phyloP scores from a whole-genome alignment of 2,888 invertebrate genomes.

The Erynnis tages region DNA sequence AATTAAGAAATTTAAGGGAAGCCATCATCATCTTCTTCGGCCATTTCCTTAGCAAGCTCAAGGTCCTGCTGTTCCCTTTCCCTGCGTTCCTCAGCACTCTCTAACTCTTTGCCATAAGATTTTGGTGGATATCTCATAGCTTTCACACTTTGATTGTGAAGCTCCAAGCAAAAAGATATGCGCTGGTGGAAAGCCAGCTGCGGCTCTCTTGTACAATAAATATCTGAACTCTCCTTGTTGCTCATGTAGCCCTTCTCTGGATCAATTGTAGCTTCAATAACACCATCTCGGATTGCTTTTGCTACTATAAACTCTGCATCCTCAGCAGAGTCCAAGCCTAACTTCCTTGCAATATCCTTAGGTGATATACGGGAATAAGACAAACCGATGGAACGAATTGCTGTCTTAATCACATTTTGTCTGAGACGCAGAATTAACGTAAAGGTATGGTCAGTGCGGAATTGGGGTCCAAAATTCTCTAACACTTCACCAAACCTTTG shows the following conservation, averaged over 20 bases:
- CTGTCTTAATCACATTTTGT: constrained; percentile 99
- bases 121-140: constrained; percentile 99
- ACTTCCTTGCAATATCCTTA: constrained; percentile 95
- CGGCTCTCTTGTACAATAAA: constrained; percentile 98
- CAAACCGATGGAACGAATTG: constrained; percentile 96
- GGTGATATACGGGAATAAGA: constrained; percentile 98
- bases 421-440: constrained; percentile 96
- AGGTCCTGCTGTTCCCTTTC: constrained; percentile 99
- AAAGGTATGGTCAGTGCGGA: constrained; percentile 96
- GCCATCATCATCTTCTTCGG: constrained; percentile 98
- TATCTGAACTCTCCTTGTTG: constrained; percentile 97
- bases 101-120: constrained; percentile 98
- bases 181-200: constrained; percentile 98
- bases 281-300: constrained; percentile 98
- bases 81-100: constrained; percentile 97
- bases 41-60: constrained; percentile 99
- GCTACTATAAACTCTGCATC: constrained; percentile 99
- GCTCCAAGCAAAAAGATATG: constrained; percentile 97
- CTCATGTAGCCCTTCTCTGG: constrained; percentile 98
- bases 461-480: constrained; percentile 94
- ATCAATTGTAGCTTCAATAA: constrained; percentile 98
- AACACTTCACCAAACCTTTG: constrained; percentile 96
- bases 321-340: constrained; percentile 96
- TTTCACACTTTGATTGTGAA: constrained; percentile 99
- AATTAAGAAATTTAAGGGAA: constrained; percentile 72